Conservation (phyloP, 2,888 invertebrate species). For the Argyresthia goedartella region DNA sequence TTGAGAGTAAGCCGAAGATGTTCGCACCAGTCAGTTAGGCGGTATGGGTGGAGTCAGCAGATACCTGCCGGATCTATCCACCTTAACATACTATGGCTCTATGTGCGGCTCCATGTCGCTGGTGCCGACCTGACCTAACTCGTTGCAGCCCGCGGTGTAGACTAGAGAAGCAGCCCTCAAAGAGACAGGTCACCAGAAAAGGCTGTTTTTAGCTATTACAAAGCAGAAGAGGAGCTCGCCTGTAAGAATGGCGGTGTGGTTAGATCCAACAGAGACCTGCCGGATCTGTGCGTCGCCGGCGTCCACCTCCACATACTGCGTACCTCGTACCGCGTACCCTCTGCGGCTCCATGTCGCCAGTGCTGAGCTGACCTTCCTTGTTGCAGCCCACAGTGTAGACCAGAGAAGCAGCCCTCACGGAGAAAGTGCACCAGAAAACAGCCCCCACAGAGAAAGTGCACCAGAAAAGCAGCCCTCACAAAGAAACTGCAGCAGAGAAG, state of each 20-base stretch:
- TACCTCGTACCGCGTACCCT: constrained; percentile 51
- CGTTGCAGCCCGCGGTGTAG: constrained; percentile 77
- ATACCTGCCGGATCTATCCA: constrained; percentile 58
- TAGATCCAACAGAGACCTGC: constrained; percentile 75
- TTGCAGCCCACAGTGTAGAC: constrained; percentile 79
- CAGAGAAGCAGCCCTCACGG: no score
- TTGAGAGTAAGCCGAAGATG: no score
- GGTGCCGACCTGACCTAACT: constrained; percentile 76
- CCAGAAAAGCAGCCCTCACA: no score
- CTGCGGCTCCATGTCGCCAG: constrained; percentile 64
- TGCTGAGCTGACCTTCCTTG: constrained; percentile 76
- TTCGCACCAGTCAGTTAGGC: constrained; percentile 73
- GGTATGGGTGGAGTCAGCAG: constrained; percentile 77
- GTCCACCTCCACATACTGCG: constrained; percentile 32
- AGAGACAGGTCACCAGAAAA: no score
- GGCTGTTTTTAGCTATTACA: no score
- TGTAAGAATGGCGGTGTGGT: constrained; percentile 74
- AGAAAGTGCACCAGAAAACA: no score
- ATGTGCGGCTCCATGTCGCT: constrained; percentile 63
- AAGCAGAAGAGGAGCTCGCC: no score
- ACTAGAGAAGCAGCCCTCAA: no score
- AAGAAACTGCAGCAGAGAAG: no score
- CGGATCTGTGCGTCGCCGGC: constrained; percentile 37
- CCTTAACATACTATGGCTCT: constrained; percentile 39
- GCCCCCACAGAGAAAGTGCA: no score